Evolutionary conservation across 2,113 vertebrate genomes (phyloP).

Genomic region (Triplophysa rosa): DNA sequence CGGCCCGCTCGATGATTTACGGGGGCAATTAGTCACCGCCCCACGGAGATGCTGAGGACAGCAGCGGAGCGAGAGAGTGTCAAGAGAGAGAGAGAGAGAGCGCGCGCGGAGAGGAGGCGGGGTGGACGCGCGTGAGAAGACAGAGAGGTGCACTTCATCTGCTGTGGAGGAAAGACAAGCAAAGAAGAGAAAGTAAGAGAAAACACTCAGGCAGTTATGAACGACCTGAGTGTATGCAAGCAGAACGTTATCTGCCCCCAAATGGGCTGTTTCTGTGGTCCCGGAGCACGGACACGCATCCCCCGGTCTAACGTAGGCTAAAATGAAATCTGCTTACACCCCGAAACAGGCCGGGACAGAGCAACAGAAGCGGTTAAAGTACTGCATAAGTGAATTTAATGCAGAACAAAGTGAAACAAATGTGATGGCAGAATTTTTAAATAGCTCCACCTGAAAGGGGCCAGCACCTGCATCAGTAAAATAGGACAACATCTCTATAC

Average conservation of each 20-base stretch:
- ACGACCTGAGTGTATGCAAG: slow-evolving; percentile 2
- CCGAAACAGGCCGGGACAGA: slow-evolving; percentile 37
- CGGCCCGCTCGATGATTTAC: slow-evolving; percentile 92
- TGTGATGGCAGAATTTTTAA: slow-evolving; percentile 53
- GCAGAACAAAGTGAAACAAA: slow-evolving; percentile 52
- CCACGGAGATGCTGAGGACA: slow-evolving; percentile 88
- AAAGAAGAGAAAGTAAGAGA: slow-evolving; percentile 20
- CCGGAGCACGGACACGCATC: slow-evolving; percentile 1
- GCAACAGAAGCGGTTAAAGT: slow-evolving; percentile 46
- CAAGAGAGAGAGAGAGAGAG: slow-evolving; percentile 60
- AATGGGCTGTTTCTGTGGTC: slow-evolving; percentile 18
- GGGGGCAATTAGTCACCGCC: slow-evolving; percentile 99
- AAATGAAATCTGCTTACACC: slow-evolving; percentile 53
- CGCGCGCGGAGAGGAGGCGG: slow-evolving; percentile 46
- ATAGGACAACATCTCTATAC: slow-evolving; percentile 47
- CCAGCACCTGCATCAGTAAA: slow-evolving; percentile 52
- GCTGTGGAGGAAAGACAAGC: slow-evolving; percentile 18
- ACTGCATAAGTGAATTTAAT: slow-evolving; percentile 53
- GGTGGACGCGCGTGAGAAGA: slow-evolving; percentile 45
- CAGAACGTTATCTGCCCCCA: slow-evolving; percentile 2
- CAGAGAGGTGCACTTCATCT: slow-evolving; percentile 37
- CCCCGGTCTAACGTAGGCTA: slow-evolving; percentile 31
- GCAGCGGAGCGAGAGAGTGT: slow-evolving; percentile 76
- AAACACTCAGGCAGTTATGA: slow-evolving; percentile 12
- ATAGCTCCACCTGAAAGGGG: slow-evolving; percentile 48